Percentiles rank a stretch among this genome's conserved stretches.
phyloP scores from a whole-genome alignment of 1,140 invertebrate genomes.

The Probaryconus sp. region DNA sequence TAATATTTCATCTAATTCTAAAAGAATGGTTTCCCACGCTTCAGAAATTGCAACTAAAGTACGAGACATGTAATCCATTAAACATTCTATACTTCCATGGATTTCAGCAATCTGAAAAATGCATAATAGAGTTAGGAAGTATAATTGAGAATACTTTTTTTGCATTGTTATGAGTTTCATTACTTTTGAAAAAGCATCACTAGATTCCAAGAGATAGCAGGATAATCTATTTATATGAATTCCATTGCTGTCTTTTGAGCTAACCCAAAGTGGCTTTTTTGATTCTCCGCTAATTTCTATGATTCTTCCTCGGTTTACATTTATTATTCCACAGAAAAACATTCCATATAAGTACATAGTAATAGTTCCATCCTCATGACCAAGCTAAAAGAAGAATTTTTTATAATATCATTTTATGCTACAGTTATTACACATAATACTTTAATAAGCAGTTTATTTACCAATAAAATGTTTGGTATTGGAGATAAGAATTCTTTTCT shows the following conservation, averaged over 20 bases:
- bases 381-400: conserved; percentile 84
- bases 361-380: conserved; percentile 85
- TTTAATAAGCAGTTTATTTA: conserved; percentile 49
- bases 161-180: not conserved
- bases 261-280: conserved; percentile 71
- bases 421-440: not conserved
- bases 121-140: too few relatives aligned
- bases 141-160: too few relatives aligned
- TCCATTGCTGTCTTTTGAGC: conserved; percentile 61
- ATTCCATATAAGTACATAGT: conserved; percentile 90
- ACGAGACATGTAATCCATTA: conserved; percentile 84
- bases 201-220: conserved; percentile 70
- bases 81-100: conserved; percentile 74
- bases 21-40: conserved; percentile 95
- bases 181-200: conserved; percentile 72
- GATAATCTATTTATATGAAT: conserved; percentile 68
- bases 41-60: conserved; percentile 92
- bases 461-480: conserved; percentile 72
- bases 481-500: conserved; percentile 73
- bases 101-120: conserved; percentile 73
- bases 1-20: conserved; percentile 96
- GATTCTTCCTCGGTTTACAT: conserved; percentile 77
- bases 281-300: conserved; percentile 70
- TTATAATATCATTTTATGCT: conserved; percentile 1
- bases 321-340: conserved; percentile 86